Evolutionary conservation across 2,797 vertebrate genomes (phyloP).

Genomic region (Myripristis murdjan): DNA sequence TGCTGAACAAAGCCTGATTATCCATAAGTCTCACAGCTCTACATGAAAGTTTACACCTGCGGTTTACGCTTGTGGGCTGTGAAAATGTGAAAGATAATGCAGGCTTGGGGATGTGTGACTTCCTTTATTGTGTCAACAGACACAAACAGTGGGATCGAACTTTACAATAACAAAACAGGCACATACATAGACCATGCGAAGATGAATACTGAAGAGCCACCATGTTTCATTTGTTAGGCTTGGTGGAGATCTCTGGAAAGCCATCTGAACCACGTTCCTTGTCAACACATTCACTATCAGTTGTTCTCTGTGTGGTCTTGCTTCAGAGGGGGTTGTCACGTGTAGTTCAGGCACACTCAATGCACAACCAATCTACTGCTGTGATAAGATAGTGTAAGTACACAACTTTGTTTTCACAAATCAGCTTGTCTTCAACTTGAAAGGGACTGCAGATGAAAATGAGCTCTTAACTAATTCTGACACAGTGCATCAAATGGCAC

Average conservation of each 20-base stretch:
- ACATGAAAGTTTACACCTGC: neutral
- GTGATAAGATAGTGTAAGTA: conserved; percentile 64
- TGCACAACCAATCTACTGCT: conserved; percentile 43
- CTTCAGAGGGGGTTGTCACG: conserved; percentile 51
- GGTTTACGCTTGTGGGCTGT: conserved; percentile 4
- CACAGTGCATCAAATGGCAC: too few species aligned
- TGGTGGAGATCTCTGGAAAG: neutral
- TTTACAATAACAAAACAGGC: neutral
- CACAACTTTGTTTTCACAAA: conserved; percentile 17
- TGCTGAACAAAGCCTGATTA: neutral
- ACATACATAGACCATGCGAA: neutral
- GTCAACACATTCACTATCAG: conserved; percentile 28
- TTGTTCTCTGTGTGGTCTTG: conserved; percentile 8
- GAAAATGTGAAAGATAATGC: conserved; percentile 7
- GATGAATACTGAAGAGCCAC: neutral
- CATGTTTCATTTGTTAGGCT: neutral
- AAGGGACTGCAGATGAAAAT: too few species aligned
- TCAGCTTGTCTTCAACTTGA: neutral
- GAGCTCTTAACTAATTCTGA: too few species aligned
- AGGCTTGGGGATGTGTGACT: conserved; percentile 18
- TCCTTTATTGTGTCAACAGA: neutral
- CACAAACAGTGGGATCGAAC: neutral
- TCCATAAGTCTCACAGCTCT: neutral
- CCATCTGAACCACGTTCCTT: neutral
- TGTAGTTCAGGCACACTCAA: conserved; percentile 45